A percentile compares a stretch with the other conserved stretches of the same genome.
Conservation (phyloP, 2,888 invertebrate species). For the Choreutis nemorana region DNA sequence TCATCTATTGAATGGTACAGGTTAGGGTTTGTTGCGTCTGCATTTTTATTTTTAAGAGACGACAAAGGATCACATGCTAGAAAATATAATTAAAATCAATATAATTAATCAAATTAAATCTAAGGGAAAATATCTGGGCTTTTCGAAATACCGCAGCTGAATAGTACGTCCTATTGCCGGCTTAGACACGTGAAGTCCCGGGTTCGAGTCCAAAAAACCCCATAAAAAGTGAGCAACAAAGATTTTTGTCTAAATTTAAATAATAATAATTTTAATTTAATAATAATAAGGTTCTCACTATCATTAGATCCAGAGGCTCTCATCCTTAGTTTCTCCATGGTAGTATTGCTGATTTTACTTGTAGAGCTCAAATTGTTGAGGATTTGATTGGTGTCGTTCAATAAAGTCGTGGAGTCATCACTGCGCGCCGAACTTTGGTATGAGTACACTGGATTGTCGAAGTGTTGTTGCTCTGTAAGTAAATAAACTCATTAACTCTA, state of each 20-base stretch:
- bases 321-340: constrained; percentile 65
- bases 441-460: constrained; percentile 92
- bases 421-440: constrained; percentile 66
- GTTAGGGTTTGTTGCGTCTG: constrained; percentile 87
- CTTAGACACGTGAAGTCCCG: no score
- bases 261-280: no score
- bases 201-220: no score
- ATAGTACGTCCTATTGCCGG: no score
- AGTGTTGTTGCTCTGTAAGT: constrained; percentile 85
- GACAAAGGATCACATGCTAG: constrained; percentile 71
- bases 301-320: constrained; percentile 57
- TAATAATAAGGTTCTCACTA: constrained; percentile 35
- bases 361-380: constrained; percentile 64
- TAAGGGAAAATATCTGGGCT: no score
- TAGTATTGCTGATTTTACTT: constrained; percentile 65
- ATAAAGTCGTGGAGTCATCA: constrained; percentile 62
- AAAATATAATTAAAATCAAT: no score
- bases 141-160: no score
- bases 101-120: no score
- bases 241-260: no score
- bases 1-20: constrained; percentile 85
- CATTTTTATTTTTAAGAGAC: constrained; percentile 81
- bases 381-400: constrained; percentile 65
- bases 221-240: no score
- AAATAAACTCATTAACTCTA: no score